phyloP scores from a whole-genome alignment of 1,140 invertebrate species.

The Drosophila aff. region DNA sequence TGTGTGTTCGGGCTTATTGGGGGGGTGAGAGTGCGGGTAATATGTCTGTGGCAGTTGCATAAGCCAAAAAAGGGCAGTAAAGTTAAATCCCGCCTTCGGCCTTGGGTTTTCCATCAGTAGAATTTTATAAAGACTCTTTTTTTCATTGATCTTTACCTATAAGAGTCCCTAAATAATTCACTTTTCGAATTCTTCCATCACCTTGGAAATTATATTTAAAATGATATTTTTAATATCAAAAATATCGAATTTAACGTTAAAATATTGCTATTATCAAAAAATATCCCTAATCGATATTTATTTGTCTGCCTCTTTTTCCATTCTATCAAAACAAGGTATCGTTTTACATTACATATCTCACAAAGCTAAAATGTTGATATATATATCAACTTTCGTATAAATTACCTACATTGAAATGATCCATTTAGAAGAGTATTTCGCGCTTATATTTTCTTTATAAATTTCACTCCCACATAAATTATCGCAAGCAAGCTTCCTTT shows the following conservation, averaged over 20 bases:
- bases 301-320: no score
- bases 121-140: not conserved
- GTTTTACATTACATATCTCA: no score
- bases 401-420: no score
- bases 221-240: not conserved
- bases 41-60: conserved; percentile 21
- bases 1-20: conserved; percentile 41
- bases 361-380: no score
- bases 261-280: no score
- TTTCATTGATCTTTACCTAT: not conserved
- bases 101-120: no score
- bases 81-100: not conserved
- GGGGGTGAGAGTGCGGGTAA: conserved; percentile 6
- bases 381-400: no score
- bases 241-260: no score
- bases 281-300: no score
- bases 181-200: not conserved
- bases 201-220: not conserved
- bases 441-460: not conserved
- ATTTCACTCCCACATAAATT: not conserved
- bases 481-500: not conserved
- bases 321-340: no score
- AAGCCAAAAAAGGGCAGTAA: conserved; percentile 10
- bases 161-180: not conserved
- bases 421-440: not conserved